Conservation (phyloP, 2,113 vertebrate species). For the Nycticebus coucang region DNA sequence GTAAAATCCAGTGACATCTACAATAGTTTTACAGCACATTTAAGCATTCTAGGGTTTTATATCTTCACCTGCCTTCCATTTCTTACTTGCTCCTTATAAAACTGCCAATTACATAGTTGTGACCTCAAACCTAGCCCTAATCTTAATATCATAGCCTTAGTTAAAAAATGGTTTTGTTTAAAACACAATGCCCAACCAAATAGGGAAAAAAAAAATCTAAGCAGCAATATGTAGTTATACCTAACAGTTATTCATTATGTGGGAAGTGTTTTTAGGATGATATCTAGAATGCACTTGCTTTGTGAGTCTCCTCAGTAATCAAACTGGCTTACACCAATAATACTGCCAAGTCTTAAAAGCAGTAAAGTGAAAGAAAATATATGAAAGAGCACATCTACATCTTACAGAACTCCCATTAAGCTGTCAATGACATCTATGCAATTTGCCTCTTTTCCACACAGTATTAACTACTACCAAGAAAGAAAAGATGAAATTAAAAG, state of each 20-base stretch:
- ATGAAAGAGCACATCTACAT: conserved; percentile 75
- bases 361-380: conserved; percentile 73
- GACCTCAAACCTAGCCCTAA: conserved; percentile 56
- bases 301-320: conserved; percentile 71
- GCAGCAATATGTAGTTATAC: conserved; percentile 79
- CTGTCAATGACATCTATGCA: conserved; percentile 81
- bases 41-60: conserved; percentile 87
- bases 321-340: conserved; percentile 73
- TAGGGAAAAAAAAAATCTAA: conserved; percentile 62
- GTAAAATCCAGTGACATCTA: conserved; percentile 89
- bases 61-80: conserved; percentile 87
- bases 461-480: conserved; percentile 82
- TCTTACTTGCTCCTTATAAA: conserved; percentile 82
- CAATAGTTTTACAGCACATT: conserved; percentile 88
- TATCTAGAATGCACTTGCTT: conserved; percentile 76
- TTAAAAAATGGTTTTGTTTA: conserved; percentile 76
- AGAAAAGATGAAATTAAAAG: conserved; percentile 84
- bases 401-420: conserved; percentile 81
- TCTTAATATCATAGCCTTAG: conserved; percentile 51
- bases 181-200: conserved; percentile 77
- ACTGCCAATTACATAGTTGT: conserved; percentile 68
- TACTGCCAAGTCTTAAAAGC: conserved; percentile 80
- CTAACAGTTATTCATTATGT: conserved; percentile 50
- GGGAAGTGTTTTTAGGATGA: conserved; percentile 67
- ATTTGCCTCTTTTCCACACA: conserved; percentile 83